Conservation (phyloP, 2,888 invertebrate species). For the Ommatoiulus sabulosus region DNA sequence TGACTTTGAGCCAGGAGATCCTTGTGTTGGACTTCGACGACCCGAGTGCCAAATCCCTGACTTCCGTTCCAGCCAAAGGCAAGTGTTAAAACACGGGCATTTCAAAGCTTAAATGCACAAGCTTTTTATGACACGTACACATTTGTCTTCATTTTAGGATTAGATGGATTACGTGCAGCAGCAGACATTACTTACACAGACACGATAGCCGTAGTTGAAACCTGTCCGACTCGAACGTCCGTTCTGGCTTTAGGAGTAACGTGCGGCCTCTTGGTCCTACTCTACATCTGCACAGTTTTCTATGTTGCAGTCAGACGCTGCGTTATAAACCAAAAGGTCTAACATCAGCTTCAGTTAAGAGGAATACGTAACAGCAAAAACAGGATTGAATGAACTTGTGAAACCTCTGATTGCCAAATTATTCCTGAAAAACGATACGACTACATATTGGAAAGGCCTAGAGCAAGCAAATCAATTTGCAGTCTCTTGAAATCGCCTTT, state of each 20-base stretch:
- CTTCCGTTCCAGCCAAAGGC: conserved; percentile 54
- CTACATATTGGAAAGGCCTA: background rate
- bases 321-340: conserved; percentile 50
- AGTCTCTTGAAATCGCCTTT: background rate
- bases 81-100: background rate
- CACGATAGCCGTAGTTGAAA: conserved; percentile 89
- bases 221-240: conserved; percentile 91
- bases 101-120: background rate
- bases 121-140: background rate
- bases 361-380: background rate
- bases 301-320: conserved; percentile 68
- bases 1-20: conserved; percentile 95
- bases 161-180: conserved; percentile 17
- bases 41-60: conserved; percentile 62
- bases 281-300: conserved; percentile 91
- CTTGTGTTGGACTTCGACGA: conserved; percentile 93
- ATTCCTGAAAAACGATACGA: conserved; percentile 16
- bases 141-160: background rate
- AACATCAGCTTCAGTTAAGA: background rate
- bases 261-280: conserved; percentile 86
- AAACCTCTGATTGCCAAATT: conserved; percentile 19
- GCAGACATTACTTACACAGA: conserved; percentile 69
- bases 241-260: conserved; percentile 91
- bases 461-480: background rate
- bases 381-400: background rate